Evolutionary conservation across 2,888 invertebrate species (phyloP), one percentile per base, ranked within the genome.

Genomic region (Ochlodes sylvanus): DNA sequence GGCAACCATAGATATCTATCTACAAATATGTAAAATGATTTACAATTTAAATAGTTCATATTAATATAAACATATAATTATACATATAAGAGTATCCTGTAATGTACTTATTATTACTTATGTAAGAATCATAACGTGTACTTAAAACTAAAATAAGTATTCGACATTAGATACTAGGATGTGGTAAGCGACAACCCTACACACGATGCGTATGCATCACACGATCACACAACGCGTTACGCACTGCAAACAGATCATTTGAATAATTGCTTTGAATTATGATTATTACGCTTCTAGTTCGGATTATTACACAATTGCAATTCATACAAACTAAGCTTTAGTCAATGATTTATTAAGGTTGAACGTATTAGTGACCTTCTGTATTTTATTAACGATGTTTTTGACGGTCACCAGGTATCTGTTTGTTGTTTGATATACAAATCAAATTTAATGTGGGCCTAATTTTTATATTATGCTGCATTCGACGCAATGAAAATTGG

Each of bases 161-260:
- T 47, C 47, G 17, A 15, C 47, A 17, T 47, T 9, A 47, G 47
- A 44, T 7, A 44, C 27, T 27, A n/a, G 9, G n/a, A 15, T 12
- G 17, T 10, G 27, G 60, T 32, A 32, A 17, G 47, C 47, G 47
- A 19, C 61, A 61, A 7, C 61, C 61, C 54, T 63, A 55, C 58
- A 42, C 7, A n/a, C 71, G 72, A 69, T 72, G 68, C 64, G 63
- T 66, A 75, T 72, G 74, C 75, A 63, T 63, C 71, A 60, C 80
- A 79, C 83, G 83, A 80, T 71, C 70, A 34, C 55, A 63, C 68
- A 70, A 78, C 80, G 79, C 79, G 81, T 69, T 70, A 72, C 68
- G 76, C 77, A 79, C 73, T 75, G 73, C 77, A 76, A 85, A 77
- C 68, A 72, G 72, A 73, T 74, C 68, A 82, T 86, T 87, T 83